phyloP scores from a whole-genome alignment of 2,113 vertebrate species.

The Cyphomyrus discorhynchus region DNA sequence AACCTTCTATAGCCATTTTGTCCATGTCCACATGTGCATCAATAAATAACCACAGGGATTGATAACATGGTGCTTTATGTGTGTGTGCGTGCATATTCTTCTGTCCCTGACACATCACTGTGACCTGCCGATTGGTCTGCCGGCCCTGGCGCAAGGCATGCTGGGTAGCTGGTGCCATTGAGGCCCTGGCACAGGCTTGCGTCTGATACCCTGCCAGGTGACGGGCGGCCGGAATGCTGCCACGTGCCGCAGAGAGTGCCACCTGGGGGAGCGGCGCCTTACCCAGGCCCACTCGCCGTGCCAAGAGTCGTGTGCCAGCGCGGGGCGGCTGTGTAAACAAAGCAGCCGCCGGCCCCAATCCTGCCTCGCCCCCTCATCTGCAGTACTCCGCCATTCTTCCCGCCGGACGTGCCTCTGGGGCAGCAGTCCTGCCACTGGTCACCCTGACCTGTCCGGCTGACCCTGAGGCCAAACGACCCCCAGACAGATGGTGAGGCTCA shows the following conservation, averaged over 20 bases:
- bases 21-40: background rate
- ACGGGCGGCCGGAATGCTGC: conserved; percentile 40
- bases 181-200: conserved; percentile 28
- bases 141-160: background rate
- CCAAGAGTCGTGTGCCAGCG: background rate
- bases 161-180: conserved; percentile 19
- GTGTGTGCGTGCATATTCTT: background rate
- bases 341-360: background rate
- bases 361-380: background rate
- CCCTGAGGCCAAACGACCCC: conserved; percentile 40
- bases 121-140: background rate
- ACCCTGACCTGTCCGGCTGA: conserved; percentile 25
- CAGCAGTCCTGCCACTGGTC: background rate
- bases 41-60: background rate
- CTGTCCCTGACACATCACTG: background rate
- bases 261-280: background rate
- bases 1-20: background rate
- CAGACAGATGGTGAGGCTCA: conserved; percentile 45
- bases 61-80: background rate
- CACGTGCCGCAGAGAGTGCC: conserved; percentile 41
- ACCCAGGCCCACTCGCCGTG: background rate
- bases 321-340: background rate
- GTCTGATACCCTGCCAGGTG: conserved; percentile 48
- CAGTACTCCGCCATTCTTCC: background rate
- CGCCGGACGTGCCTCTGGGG: background rate